phyloP scores from a whole-genome alignment of 1,140 invertebrate species.

The Orchestia grillus region DNA sequence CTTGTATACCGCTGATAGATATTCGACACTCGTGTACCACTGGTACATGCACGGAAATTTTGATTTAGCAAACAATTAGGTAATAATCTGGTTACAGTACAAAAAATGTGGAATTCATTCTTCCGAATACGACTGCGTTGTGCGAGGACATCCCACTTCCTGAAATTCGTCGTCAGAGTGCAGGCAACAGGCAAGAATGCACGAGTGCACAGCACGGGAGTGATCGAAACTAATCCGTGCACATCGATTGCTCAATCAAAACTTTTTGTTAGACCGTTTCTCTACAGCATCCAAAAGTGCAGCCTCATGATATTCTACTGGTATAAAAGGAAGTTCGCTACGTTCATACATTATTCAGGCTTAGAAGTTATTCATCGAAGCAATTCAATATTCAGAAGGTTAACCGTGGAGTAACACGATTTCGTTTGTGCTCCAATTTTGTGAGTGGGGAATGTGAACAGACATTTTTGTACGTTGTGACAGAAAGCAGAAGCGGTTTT shows the following conservation, averaged over 20 bases:
- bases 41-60: too few species aligned
- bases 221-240: background rate
- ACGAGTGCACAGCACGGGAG: background rate
- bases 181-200: background rate
- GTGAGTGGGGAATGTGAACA: background rate
- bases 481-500: background rate
- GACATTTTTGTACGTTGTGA: background rate
- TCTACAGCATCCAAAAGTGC: background rate
- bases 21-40: too few species aligned
- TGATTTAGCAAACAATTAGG: too few species aligned
- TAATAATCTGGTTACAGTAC: background rate
- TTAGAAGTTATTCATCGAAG: background rate
- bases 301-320: background rate
- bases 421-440: background rate
- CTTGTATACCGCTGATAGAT: too few species aligned
- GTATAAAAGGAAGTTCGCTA: background rate
- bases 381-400: too few species aligned
- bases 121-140: background rate
- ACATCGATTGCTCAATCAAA: background rate
- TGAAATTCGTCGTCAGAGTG: background rate
- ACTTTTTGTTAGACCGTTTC: background rate
- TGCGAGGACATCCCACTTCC: background rate
- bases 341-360: background rate
- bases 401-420: background rate
- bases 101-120: background rate